phyloP scores from a whole-genome alignment of 2,797 vertebrate genomes.

The Pogonophryne albipinna region DNA sequence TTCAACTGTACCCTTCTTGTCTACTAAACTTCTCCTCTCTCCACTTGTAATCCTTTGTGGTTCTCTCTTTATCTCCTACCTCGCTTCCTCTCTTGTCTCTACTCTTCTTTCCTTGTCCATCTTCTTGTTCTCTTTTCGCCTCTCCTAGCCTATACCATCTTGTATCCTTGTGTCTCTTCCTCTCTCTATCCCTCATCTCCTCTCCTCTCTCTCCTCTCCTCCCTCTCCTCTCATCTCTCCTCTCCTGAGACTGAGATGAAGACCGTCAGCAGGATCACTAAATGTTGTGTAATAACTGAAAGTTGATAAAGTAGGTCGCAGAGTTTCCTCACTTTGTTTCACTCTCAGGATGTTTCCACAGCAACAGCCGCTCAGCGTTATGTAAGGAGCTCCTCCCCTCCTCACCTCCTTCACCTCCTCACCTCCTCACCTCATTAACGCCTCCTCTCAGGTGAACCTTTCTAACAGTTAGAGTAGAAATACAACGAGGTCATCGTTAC shows the following conservation, averaged over 20 bases:
- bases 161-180: no score
- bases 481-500: no score
- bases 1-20: no score
- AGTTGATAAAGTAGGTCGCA: slow-evolving; percentile 55
- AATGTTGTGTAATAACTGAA: slow-evolving; percentile 36
- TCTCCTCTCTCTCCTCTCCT: background rate
- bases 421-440: slow-evolving; percentile 4
- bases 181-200: no score
- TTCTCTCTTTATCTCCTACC: background rate
- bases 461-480: no score
- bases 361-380: slow-evolving; percentile 33
- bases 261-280: background rate
- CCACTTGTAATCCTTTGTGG: no score
- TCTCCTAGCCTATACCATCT: background rate
- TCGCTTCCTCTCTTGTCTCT: background rate
- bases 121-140: background rate
- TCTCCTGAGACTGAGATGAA: background rate
- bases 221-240: background rate
- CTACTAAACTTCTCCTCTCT: no score
- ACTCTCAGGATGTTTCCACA: slow-evolving; percentile 44
- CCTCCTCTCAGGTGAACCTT: background rate
- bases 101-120: no score
- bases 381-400: background rate
- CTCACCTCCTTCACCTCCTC: background rate
- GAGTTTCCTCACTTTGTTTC: slow-evolving; percentile 38